phyloP scores from a whole-genome alignment of 2,113 vertebrate genomes.

The Laticauda laticaudata region DNA sequence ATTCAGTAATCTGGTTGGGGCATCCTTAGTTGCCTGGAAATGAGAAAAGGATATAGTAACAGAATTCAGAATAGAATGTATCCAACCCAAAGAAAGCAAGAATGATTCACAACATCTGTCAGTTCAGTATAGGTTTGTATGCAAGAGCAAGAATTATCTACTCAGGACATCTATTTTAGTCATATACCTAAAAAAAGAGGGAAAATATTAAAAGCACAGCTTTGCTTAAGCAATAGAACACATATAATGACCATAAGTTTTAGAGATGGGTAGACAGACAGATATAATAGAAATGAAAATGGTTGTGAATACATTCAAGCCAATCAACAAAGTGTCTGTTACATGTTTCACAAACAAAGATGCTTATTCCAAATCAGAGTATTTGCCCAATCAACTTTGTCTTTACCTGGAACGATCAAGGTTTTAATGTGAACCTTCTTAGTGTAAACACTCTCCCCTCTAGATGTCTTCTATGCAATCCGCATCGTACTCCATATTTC shows the following conservation, averaged over 20 bases:
- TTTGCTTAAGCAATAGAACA: background rate
- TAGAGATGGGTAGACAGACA: background rate
- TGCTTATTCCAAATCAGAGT: background rate
- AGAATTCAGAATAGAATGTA: background rate
- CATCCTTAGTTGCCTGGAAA: constrained; percentile 1
- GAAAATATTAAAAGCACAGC: background rate
- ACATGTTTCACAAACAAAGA: background rate
- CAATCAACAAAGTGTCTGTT: background rate
- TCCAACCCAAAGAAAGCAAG: background rate
- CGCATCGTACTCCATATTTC: background rate
- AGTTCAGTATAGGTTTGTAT: background rate
- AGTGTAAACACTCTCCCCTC: background rate
- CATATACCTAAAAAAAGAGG: background rate
- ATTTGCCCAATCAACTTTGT: background rate
- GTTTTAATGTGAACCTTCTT: background rate
- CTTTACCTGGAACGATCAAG: background rate
- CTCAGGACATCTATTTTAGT: background rate
- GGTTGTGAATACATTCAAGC: background rate
- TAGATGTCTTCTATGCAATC: background rate
- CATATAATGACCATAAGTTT: background rate
- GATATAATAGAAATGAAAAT: background rate
- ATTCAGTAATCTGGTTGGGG: background rate
- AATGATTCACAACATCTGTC: background rate
- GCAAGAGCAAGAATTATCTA: background rate
- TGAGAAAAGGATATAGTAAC: background rate